Evolutionary conservation across 2,113 vertebrate genomes (phyloP).

Genomic region (Chlorodrepanis virens): DNA sequence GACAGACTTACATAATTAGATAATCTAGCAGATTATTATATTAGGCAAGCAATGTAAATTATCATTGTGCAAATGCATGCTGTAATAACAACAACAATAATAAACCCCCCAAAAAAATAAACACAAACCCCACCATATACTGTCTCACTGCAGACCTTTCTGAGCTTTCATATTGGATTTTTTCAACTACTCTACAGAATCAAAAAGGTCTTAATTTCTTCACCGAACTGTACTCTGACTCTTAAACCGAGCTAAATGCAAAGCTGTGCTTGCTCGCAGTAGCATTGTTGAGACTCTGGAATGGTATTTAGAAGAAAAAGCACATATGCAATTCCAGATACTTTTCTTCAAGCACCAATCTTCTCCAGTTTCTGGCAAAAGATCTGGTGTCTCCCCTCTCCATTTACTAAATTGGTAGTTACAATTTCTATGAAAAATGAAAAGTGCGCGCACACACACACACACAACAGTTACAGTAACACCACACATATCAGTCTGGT

Average conservation of each 20-base stretch:
- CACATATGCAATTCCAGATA: not conserved
- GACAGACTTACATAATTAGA: not conserved
- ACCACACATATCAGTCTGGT: fast-evolving
- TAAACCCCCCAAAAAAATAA: not conserved
- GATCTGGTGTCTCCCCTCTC: no score
- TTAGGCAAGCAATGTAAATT: not conserved
- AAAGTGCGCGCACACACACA: not conserved
- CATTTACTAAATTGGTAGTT: not conserved
- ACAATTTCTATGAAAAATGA: not conserved
- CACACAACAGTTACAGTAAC: not conserved
- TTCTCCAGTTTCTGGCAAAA: not conserved
- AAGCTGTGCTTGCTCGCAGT: not conserved
- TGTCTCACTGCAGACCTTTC: not conserved
- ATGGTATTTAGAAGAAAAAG: not conserved
- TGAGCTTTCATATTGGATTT: not conserved
- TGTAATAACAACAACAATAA: not conserved
- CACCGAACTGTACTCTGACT: not conserved
- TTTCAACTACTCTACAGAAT: not conserved
- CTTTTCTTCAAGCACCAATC: not conserved
- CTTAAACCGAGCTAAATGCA: not conserved
- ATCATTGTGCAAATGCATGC: not conserved
- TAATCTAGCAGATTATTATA: not conserved
- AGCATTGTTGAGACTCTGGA: not conserved
- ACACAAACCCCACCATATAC: not conserved
- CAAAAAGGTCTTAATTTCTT: not conserved